These are phyloP conservation scores for Flexamia atlantica DNA, from an alignment of 2,888 invertebrate genomes.

Conservation along the genomic window DNA sequence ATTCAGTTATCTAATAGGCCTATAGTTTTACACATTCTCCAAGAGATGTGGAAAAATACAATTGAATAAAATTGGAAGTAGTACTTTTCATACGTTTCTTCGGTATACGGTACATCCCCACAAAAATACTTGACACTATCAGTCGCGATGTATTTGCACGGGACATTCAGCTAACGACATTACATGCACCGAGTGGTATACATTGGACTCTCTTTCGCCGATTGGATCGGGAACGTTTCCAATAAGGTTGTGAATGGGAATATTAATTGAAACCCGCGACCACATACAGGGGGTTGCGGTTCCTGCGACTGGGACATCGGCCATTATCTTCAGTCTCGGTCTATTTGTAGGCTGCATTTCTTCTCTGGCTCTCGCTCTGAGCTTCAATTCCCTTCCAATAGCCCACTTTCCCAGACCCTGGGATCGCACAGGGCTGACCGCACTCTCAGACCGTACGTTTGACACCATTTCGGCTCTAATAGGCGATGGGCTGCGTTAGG, in stretches of 20 bases:
- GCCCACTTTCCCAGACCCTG: neutral
- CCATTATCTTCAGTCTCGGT: neutral
- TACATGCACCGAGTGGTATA: neutral
- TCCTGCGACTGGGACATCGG: neutral
- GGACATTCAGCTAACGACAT: neutral
- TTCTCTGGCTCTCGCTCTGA: neutral
- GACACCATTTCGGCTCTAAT: too few relatives aligned
- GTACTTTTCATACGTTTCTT: too few relatives aligned
- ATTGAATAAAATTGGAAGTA: too few relatives aligned
- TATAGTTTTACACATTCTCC: too few relatives aligned
- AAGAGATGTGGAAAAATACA: too few relatives aligned
- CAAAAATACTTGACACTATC: too few relatives aligned
- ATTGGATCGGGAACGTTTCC: constrained; percentile 2
- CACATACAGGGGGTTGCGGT: neutral
- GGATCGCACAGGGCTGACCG: too few relatives aligned
- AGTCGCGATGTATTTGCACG: neutral
- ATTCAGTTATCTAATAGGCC: too few relatives aligned
- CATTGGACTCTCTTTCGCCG: neutral
- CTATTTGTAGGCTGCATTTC: neutral
- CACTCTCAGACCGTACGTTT: too few relatives aligned
- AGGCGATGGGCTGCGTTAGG: too few relatives aligned
- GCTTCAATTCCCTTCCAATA: neutral
- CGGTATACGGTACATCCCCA: too few relatives aligned
- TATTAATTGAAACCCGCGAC: constrained; percentile 9
- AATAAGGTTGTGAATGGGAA: neutral